These are phyloP conservation scores for Holothuria scabra DNA, from an alignment of 53 echinoderm and acorn worm genomes.

Conservation along the genomic window DNA sequence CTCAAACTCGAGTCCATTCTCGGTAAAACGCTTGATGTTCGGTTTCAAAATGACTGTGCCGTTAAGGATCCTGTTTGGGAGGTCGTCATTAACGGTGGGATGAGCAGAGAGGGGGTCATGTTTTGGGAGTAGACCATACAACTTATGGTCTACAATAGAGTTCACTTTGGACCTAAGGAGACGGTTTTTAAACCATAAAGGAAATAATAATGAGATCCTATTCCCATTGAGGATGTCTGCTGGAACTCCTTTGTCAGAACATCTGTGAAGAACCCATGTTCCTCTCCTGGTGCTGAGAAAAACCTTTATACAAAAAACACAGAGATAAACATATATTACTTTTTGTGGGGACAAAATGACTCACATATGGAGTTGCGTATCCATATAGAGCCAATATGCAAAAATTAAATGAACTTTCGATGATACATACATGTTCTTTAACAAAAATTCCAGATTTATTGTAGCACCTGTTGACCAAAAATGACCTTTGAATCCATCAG, in stretches of 20 bases:
- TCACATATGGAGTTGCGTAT: no score
- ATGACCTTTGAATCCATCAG: no score
- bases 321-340: no score
- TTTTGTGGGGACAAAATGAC: no score
- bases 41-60: neutral
- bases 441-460: no score
- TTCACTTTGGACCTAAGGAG: conserved; percentile 17
- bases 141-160: conserved; percentile 55
- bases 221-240: conserved; percentile 41
- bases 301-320: conserved; percentile 40
- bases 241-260: conserved; percentile 62
- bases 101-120: conserved; percentile 41
- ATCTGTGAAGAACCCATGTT: conserved; percentile 67
- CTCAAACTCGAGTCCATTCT: conserved; percentile 57
- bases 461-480: no score
- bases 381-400: no score
- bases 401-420: no score
- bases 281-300: conserved; percentile 75
- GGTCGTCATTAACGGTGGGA: conserved; percentile 75
- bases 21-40: no score
- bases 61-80: conserved; percentile 44
- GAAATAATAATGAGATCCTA: conserved; percentile 2
- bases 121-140: conserved; percentile 57
- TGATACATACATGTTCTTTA: no score
- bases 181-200: neutral